These are phyloP conservation scores for Nibea coibor DNA, from an alignment of 2,113 vertebrate species.

Conservation along the genomic window DNA sequence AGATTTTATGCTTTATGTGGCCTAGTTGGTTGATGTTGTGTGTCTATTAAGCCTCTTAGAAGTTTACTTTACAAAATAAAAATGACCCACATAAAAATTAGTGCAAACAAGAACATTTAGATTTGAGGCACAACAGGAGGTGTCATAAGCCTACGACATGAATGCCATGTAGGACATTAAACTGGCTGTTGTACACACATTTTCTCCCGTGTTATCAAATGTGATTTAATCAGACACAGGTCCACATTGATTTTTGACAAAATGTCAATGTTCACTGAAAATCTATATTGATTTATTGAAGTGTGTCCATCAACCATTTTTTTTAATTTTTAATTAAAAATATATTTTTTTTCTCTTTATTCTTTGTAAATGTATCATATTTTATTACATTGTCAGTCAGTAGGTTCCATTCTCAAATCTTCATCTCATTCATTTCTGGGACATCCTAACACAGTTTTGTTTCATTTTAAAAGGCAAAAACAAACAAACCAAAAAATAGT, in stretches of 20 bases:
- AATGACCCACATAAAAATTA: slow-evolving; percentile 36
- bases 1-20: slow-evolving; percentile 43
- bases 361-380: no score
- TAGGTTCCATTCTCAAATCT: no score
- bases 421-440: background rate
- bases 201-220: background rate
- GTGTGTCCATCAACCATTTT: background rate
- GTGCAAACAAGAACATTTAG: background rate
- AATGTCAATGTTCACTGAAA: background rate
- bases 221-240: background rate
- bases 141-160: background rate
- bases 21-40: slow-evolving; percentile 53
- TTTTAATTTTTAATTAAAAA: no score
- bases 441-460: background rate
- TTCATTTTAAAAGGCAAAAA: background rate
- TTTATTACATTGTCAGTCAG: no score
- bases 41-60: slow-evolving; percentile 39
- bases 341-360: no score
- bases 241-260: background rate
- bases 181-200: background rate
- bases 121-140: background rate
- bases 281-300: background rate
- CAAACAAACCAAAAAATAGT: background rate
- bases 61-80: slow-evolving; percentile 35
- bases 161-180: background rate